phyloP scores from a whole-genome alignment of 2,113 vertebrate species.

The Pleuronectes platessa region DNA sequence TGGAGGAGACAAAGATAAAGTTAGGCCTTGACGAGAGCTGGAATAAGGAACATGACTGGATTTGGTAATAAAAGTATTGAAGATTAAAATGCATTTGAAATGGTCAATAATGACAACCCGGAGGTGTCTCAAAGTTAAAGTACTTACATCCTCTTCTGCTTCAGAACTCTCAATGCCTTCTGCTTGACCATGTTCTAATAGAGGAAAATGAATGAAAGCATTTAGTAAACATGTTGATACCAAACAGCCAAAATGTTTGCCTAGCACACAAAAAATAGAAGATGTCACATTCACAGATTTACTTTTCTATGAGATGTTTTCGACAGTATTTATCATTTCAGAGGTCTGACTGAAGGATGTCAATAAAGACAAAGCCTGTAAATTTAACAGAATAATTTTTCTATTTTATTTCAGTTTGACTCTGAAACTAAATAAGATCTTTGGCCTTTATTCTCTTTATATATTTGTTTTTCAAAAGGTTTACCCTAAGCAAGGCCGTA shows the following conservation, averaged over 20 bases:
- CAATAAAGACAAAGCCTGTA: too few relatives aligned
- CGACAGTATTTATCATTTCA: too few relatives aligned
- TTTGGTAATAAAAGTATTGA: too few relatives aligned
- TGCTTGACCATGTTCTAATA: constrained; percentile 98
- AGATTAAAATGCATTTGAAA: too few relatives aligned
- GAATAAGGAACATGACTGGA: not conserved
- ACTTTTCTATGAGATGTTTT: not conserved
- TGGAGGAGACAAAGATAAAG: constrained; percentile 62
- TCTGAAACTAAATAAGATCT: too few relatives aligned
- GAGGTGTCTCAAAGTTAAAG: not conserved
- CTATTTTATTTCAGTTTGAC: too few relatives aligned
- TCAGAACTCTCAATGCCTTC: constrained; percentile 95
- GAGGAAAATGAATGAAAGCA: not conserved
- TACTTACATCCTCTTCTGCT: constrained; percentile 98
- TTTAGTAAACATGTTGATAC: not conserved
- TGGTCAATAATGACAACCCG: not conserved
- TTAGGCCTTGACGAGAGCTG: not conserved
- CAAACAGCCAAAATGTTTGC: not conserved
- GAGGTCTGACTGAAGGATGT: too few relatives aligned
- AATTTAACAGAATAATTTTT: too few relatives aligned
- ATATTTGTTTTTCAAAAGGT: too few relatives aligned
- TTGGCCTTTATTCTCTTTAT: too few relatives aligned
- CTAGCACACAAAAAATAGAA: not conserved
- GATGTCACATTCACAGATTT: too few relatives aligned
- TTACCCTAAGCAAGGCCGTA: too few relatives aligned